phyloP scores from a whole-genome alignment of 2,113 vertebrate genomes.

The Castor canadensis region DNA sequence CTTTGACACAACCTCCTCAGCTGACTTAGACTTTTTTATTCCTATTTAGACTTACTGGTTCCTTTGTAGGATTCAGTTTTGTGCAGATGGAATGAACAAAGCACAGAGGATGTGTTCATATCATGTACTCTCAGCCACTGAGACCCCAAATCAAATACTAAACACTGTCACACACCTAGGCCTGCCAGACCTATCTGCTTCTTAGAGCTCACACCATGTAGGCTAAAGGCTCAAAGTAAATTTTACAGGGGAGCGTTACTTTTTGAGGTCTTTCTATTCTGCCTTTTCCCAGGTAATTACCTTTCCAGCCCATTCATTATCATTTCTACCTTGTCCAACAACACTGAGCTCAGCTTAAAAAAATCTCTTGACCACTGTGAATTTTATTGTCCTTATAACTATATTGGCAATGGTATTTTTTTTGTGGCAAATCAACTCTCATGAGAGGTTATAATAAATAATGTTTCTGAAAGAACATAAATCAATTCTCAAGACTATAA shows the following conservation, averaged over 20 bases:
- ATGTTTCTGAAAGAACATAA: not conserved
- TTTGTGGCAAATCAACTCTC: not conserved
- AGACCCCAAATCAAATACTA: not conserved
- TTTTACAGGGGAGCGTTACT: not conserved
- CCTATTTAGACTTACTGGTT: not conserved
- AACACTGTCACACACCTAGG: not conserved
- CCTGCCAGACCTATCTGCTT: not conserved
- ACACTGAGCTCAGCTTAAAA: not conserved
- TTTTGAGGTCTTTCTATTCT: not conserved
- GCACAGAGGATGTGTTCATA: not conserved
- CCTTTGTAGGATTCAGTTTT: not conserved
- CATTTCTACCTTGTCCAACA: not conserved
- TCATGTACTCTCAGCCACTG: fast-evolving
- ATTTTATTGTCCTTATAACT: not conserved
- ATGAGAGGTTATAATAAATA: not conserved
- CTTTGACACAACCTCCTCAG: fast-evolving
- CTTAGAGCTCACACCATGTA: not conserved
- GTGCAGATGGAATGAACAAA: not conserved
- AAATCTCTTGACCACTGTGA: not conserved
- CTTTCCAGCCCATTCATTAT: fast-evolving
- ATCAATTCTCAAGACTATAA: not conserved
- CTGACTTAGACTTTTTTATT: not conserved
- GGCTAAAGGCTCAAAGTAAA: not conserved
- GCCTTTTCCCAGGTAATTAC: not conserved
- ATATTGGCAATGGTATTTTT: not conserved